Evolutionary conservation across 2,888 invertebrate genomes (phyloP), one percentile per base, ranked within the genome.

Genomic region (Caradrina kadenii): DNA sequence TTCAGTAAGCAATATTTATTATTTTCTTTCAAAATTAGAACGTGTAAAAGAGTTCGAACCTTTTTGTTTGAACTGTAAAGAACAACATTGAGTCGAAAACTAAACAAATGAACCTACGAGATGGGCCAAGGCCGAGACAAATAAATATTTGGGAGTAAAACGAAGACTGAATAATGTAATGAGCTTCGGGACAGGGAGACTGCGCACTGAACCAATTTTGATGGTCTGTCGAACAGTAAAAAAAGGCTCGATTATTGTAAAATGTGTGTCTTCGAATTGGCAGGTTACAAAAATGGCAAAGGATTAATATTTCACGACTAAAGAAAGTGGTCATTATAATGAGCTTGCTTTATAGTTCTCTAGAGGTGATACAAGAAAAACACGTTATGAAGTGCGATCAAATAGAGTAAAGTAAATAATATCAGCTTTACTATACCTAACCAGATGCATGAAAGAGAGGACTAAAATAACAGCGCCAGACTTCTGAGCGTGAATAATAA

Each of bases 121-220:
- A 75, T 75, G 65, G 82, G 79, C 75, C 82, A 83, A 82, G 82
- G 82, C 59, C 81, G 71, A 48, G 58, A 50, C 22, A 62, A 58
- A 71, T 75, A 83, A 82, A 82, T 78, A 83, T 78, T 80, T 69
- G 76, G 26, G 52, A 69, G 70, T 70, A 66, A 62, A 55, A 60
- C 50, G 76, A 60, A 60, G 55, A 26, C 50, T 73, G 70, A 70
- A 77, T 63, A 49, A 63, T 62, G 58, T 62, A 68, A 75, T 56
- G 62, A 63, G 64, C 26, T 80, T 75, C 35, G 48, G 52, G 54
- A 60, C 53, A 69, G 26, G 26, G 52, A 60, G 42, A 35, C 22
- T 55, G 19, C 39, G n/a, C 55, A 50, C 48, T 56, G 56, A 26
- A 59, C 19, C 2, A 45, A 52, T 61, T 73, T 61, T 58, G 58